Evolutionary conservation across 2,113 vertebrate genomes (phyloP).

Genomic region (Dipodomys spectabilis): DNA sequence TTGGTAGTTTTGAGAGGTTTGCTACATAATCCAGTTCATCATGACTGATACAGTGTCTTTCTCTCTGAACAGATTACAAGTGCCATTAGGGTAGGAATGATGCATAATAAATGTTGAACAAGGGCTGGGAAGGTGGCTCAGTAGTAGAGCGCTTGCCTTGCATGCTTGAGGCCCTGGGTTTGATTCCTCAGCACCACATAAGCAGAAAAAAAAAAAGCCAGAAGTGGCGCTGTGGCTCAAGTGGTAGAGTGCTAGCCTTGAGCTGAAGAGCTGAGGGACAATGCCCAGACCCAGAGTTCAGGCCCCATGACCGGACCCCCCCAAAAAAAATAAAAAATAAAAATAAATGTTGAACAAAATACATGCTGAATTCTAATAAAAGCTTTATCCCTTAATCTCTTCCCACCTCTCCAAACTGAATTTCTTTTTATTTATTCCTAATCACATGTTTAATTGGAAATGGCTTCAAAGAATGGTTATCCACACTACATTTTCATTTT

Average conservation of each 20-base stretch:
- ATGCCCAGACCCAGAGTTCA: no score
- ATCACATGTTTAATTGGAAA: not conserved
- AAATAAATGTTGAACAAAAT: not conserved
- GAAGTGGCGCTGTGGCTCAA: no score
- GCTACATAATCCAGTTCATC: not conserved
- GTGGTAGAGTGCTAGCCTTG: no score
- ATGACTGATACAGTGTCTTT: not conserved
- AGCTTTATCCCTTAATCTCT: not conserved
- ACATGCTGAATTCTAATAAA: not conserved
- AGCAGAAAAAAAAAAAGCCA: no score
- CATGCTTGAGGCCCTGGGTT: no score
- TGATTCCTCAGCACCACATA: no score
- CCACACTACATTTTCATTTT: not conserved
- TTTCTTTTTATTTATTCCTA: constrained; percentile 24
- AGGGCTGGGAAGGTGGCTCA: not conserved
- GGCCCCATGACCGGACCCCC: no score
- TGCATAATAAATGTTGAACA: not conserved
- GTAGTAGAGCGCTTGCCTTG: no score
- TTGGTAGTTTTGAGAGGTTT: not conserved
- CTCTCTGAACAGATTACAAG: not conserved
- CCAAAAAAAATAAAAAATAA: no score
- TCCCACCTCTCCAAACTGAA: not conserved
- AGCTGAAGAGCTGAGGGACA: no score
- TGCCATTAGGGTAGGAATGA: not conserved
- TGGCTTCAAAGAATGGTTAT: not conserved